A percentile compares a stretch with the other conserved stretches of the same genome.
These are phyloP conservation scores for Eupithecia tripunctaria DNA, from an alignment of 2,888 invertebrate genomes.

Conservation along the genomic window DNA sequence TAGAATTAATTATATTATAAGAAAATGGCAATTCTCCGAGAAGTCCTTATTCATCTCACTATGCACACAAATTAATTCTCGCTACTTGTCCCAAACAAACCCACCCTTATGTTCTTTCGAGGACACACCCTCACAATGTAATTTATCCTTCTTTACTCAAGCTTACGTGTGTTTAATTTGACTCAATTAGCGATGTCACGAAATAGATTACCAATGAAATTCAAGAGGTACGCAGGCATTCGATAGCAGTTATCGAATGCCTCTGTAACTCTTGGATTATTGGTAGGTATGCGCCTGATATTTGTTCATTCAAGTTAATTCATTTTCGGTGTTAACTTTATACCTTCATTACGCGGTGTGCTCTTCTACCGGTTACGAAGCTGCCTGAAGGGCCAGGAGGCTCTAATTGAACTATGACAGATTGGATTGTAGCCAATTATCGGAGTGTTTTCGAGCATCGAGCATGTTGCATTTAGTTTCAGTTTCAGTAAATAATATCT, in stretches of 20 bases:
- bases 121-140: constrained; percentile 26
- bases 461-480: neutral
- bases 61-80: neutral
- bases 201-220: too few species aligned
- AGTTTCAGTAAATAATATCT: neutral
- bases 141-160: constrained; percentile 43
- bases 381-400: neutral
- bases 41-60: neutral
- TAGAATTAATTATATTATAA: too few species aligned
- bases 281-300: too few species aligned
- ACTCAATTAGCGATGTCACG: too few species aligned
- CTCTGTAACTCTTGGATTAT: too few species aligned
- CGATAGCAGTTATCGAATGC: too few species aligned
- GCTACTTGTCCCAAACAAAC: neutral
- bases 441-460: neutral
- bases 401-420: neutral
- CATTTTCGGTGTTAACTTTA: neutral
- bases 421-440: neutral
- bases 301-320: neutral
- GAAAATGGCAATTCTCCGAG: neutral
- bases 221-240: neutral
- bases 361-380: neutral
- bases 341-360: neutral
- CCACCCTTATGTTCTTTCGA: neutral
- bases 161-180: constrained; percentile 44